These are phyloP conservation scores for Leucophenga montana DNA, from an alignment of 2,888 invertebrate species.

Conservation along the genomic window DNA sequence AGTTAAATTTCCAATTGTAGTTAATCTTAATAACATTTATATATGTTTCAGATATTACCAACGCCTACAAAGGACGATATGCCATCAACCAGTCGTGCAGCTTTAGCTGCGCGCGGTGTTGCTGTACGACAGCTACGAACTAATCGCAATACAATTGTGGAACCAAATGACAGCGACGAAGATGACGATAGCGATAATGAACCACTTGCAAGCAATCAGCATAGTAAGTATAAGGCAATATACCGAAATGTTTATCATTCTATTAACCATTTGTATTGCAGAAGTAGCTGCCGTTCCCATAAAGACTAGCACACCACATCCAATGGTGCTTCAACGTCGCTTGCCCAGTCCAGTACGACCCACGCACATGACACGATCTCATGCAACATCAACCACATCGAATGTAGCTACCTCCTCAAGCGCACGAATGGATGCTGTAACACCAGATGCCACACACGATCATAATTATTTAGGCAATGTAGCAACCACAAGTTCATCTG, in stretches of 20 bases:
- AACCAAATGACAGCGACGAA: conserved; percentile 60
- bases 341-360: conserved; percentile 48
- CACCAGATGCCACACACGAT: conserved; percentile 61
- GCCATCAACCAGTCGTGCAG: conserved; percentile 63
- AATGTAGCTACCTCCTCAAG: conserved; percentile 46
- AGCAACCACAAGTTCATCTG: conserved; percentile 59
- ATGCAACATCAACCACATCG: conserved; percentile 61
- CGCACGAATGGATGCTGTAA: conserved; percentile 37
- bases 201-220: conserved; percentile 68
- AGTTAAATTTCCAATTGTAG: background rate
- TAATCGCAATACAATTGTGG: conserved; percentile 69
- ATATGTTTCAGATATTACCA: conserved; percentile 60
- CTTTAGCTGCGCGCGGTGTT: conserved; percentile 40
- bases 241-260: background rate
- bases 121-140: conserved; percentile 67
- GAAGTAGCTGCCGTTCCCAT: conserved; percentile 52
- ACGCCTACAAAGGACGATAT: conserved; percentile 65
- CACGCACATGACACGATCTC: conserved; percentile 69
- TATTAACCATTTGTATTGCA: conserved; percentile 20
- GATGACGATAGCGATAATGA: conserved; percentile 69
- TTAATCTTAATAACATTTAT: conserved; percentile 1
- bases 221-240: conserved; percentile 49
- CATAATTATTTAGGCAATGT: conserved; percentile 71
- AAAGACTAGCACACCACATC: conserved; percentile 56
- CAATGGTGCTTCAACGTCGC: conserved; percentile 57